Evolutionary conservation across 64 coral and sea anemone species (phyloP).

Genomic region (Montipora efflorescens): DNA sequence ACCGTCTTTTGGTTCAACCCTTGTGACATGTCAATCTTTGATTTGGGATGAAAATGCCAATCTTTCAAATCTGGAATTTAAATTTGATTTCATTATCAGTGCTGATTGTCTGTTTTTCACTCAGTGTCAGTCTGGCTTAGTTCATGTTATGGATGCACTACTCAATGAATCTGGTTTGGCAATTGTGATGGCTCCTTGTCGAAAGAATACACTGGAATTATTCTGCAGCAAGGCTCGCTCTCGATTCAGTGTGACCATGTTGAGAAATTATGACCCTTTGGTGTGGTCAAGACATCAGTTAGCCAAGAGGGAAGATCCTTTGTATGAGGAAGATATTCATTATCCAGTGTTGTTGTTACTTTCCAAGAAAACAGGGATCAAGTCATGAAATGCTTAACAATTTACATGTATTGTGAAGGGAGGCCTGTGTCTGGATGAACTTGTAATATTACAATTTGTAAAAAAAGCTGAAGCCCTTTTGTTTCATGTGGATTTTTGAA

Average conservation of each 20-base stretch:
- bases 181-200: constrained; percentile 49
- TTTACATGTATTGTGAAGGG: too few relatives aligned
- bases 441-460: too few relatives aligned
- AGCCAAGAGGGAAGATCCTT: constrained; percentile 23
- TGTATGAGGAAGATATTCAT: constrained; percentile 73
- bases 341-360: constrained; percentile 59
- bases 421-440: too few relatives aligned
- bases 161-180: constrained; percentile 37
- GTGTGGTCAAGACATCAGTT: constrained; percentile 22
- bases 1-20: constrained; percentile 4
- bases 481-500: too few relatives aligned
- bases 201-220: constrained; percentile 49
- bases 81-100: constrained; percentile 42
- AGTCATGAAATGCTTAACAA: not conserved
- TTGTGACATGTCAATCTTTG: not conserved
- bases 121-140: constrained; percentile 6
- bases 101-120: constrained; percentile 45
- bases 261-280: constrained; percentile 50
- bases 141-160: constrained; percentile 11
- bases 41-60: not conserved
- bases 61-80: constrained; percentile 10
- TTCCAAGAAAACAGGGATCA: constrained; percentile 9
- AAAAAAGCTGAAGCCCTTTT: too few relatives aligned
- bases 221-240: constrained; percentile 54
- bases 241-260: constrained; percentile 5